Evolutionary conservation across 2,888 invertebrate genomes (phyloP).

Genomic region (Synanthedon formicaeformis): DNA sequence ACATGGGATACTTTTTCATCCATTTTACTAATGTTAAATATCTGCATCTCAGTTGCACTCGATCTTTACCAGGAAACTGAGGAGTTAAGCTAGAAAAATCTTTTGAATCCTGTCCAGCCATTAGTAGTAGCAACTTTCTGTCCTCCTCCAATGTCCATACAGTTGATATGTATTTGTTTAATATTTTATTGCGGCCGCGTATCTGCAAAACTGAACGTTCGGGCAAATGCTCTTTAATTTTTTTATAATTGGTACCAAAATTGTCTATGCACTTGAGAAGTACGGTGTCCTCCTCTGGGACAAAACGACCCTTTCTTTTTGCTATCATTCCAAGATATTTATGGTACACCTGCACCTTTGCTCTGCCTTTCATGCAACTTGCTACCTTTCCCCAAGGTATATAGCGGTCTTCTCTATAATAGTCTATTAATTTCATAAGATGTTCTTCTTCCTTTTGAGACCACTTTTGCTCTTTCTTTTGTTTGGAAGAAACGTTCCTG

Average conservation of each 20-base stretch:
- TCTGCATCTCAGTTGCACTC: constrained; percentile 73
- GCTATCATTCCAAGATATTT: constrained; percentile 46
- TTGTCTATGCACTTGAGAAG: constrained; percentile 72
- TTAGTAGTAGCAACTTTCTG: constrained; percentile 63
- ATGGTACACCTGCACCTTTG: constrained; percentile 75
- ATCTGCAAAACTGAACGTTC: constrained; percentile 74
- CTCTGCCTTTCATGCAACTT: constrained; percentile 72
- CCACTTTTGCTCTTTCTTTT: constrained; percentile 66
- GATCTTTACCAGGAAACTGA: constrained; percentile 64
- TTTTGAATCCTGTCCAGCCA: constrained; percentile 52
- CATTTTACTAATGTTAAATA: constrained; percentile 65
- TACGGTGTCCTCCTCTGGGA: constrained; percentile 74
- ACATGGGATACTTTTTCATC: constrained; percentile 56
- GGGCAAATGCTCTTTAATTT: constrained; percentile 70
- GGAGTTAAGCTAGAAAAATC: constrained; percentile 57
- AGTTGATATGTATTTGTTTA: constrained; percentile 50
- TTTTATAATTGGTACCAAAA: constrained; percentile 73
- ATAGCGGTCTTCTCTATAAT: constrained; percentile 72
- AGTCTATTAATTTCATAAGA: constrained; percentile 73
- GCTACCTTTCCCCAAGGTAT: constrained; percentile 82
- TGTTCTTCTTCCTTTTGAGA: constrained; percentile 75
- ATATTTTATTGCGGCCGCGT: constrained; percentile 68
- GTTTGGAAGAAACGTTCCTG: constrained; percentile 56
- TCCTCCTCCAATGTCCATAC: constrained; percentile 76
- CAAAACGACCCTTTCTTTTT: constrained; percentile 73